Base-by-base conservation (phyloP, 2,113 vertebrate genomes). In the Apistogramma diplotaenia region DNA sequence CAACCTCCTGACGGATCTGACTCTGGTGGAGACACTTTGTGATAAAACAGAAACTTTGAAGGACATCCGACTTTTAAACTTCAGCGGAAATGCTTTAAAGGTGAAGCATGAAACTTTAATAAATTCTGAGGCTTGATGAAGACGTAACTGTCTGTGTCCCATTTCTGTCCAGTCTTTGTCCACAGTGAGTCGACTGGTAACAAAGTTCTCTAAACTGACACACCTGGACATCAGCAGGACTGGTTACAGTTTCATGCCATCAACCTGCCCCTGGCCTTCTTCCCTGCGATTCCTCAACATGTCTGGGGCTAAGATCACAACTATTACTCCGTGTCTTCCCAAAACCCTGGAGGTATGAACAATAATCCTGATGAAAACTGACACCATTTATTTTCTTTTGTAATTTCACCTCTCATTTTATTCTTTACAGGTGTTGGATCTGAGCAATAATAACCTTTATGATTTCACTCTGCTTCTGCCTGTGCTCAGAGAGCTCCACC, bases 211-310 rank as follows among this genome's bases (percentile, higher is more conserved):
- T 67, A 94, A 91, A n/a, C 93, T 99, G 33, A 94, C 78, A 10
- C 77, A 88, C 51, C 92, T 99, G 54, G 94, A 98, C 29, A 57
- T 97, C 65, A 97, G 97, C 78, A 94, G 89, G 53, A 98, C 96
- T 1, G 90, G 49, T 31, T 97, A 96, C 88, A 78, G 74, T 71
- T 86, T 76, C 3, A 96, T 96, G 93, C 94, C 96, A 2, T 43
- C 33, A 1, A 10, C 2, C 10, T 97, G 97, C 79, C 65, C 51
- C 10, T 99, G 97, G 97, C 96, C 97, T 3, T 5, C 67, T 16
- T 91, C 35, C 18, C 88, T 98, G 57, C 93, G 82, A 54, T 90
- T 88, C 67, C 89, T 99, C 77, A 99, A 99, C 82, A 91, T 99
- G 62, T 98, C 97, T 9, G 60, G 92, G 62, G 93, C 94, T 1